These are phyloP conservation scores for Aviceda subcristata DNA, from an alignment of 2,113 vertebrate species.

Conservation along the genomic window DNA sequence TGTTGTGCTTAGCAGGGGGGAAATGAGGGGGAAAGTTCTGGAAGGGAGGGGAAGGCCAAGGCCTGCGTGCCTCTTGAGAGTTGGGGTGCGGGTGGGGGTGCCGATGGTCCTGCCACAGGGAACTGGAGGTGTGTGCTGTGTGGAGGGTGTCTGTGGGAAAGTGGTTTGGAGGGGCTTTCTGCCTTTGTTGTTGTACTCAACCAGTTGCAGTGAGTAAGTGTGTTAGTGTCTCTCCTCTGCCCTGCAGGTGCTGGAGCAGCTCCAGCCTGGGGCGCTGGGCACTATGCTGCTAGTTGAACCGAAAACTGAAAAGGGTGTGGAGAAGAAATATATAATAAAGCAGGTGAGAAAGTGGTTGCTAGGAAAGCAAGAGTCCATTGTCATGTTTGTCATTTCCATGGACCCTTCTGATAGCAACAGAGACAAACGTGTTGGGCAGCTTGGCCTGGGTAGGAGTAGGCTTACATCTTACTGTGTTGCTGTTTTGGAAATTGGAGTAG, in stretches of 20 bases:
- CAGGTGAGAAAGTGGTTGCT: conserved; percentile 49
- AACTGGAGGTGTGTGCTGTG: too few species aligned
- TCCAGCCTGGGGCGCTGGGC: conserved; percentile 2
- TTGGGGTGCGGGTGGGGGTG: accelerated
- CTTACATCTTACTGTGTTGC: background rate
- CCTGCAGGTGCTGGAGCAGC: conserved; percentile 5
- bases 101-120: accelerated
- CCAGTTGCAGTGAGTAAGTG: accelerated
- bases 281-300: background rate
- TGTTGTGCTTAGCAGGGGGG: accelerated
- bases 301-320: background rate
- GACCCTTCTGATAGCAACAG: accelerated
- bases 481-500: background rate
- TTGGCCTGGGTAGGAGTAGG: background rate
- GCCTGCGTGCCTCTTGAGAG: accelerated
- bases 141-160: background rate
- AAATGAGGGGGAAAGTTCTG: accelerated
- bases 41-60: too few species aligned
- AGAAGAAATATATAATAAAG: background rate
- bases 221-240: background rate
- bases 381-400: background rate
- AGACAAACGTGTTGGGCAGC: background rate
- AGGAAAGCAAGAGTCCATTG: background rate
- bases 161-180: accelerated
- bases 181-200: accelerated